Base-by-base conservation (phyloP, 2,888 invertebrate species). In the Patella depressa region DNA sequence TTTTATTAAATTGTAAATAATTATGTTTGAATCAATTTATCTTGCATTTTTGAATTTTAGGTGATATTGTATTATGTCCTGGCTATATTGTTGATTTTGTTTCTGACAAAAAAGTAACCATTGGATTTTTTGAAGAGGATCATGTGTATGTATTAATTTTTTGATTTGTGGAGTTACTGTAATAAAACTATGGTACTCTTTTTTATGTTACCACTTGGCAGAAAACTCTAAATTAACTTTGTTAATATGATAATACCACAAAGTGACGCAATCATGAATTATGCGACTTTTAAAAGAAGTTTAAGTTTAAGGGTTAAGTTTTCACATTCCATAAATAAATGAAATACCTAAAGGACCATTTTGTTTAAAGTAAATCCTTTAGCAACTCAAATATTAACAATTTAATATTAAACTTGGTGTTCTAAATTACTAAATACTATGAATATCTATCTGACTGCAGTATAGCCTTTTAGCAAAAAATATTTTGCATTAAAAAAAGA, bases 61-160 rank as follows among this genome's bases (percentile, higher is more conserved):
- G 55, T 55, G 55, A 55, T 55, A 55, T 55, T 55, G 55, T 55
- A 17, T 55, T 55, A 17, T 55, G 55, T 55, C 55, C 55, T 55
- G 55, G 55, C 55, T 55, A 55, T 55, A 55, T 55, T 55, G 55
- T 55, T 55, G 55, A 55, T 55, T 55, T 55, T 55, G 55, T 55
- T 55, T 55, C 55, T 55, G 55, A 55, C 55, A 55, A 55, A 55
- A 55, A 55, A 55, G 55, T 55, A 55, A 55, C 2, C 55, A 55
- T 55, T 55, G 55, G 55, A 55, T 55, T 55, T 55, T 55, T 55
- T 55, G 55, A 55, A 55, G 55, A 55, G 55, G 55, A 55, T 55
- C 55, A 55, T 55, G 55, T 55, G 55, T 55, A 55, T 55, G 55
- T 55, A 55, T 55, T 55, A 15, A 55, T 55, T 55, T 29, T 29